Conservation (phyloP, 2,888 invertebrate species). For the Chymomyza fuscimana region DNA sequence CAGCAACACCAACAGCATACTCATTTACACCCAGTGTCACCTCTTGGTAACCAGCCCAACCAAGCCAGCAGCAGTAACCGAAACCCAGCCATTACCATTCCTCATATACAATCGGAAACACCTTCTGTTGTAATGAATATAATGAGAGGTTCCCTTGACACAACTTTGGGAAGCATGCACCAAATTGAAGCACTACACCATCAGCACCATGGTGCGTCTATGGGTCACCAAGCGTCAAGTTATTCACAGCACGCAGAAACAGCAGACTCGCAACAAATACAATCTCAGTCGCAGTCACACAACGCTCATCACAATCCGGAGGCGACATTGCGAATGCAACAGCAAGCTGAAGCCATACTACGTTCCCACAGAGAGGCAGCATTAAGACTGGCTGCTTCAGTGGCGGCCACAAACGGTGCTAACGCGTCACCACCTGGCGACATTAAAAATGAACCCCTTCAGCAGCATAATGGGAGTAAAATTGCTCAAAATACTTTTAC, state of each 20-base stretch:
- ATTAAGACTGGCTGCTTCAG: conserved; percentile 88
- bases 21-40: conserved; percentile 13
- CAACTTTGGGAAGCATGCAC: conserved; percentile 53
- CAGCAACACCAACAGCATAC: conserved; percentile 16
- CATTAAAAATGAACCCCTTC: conserved; percentile 35
- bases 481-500: conserved; percentile 1
- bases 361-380: conserved; percentile 93
- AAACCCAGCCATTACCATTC: conserved; percentile 53
- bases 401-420: conserved; percentile 80
- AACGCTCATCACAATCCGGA: conserved; percentile 68
- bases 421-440: conserved; percentile 69
- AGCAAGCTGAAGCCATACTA: conserved; percentile 90
- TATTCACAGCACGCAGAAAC: conserved; percentile 45
- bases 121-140: conserved; percentile 81
- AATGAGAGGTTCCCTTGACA: conserved; percentile 81
- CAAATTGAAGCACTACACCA: conserved; percentile 58
- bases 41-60: conserved; percentile 24
- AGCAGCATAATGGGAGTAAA: conserved; percentile 29
- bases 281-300: conserved; percentile 68
- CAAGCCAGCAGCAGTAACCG: conserved; percentile 67
- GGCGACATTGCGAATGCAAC: conserved; percentile 86
- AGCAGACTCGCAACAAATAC: conserved; percentile 32
- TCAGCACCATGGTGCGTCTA: conserved; percentile 33
- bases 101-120: conserved; percentile 65
- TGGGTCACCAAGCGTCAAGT: conserved; percentile 45